Base-by-base conservation (phyloP, 2,797 vertebrate genomes). In the Staurois parvus region DNA sequence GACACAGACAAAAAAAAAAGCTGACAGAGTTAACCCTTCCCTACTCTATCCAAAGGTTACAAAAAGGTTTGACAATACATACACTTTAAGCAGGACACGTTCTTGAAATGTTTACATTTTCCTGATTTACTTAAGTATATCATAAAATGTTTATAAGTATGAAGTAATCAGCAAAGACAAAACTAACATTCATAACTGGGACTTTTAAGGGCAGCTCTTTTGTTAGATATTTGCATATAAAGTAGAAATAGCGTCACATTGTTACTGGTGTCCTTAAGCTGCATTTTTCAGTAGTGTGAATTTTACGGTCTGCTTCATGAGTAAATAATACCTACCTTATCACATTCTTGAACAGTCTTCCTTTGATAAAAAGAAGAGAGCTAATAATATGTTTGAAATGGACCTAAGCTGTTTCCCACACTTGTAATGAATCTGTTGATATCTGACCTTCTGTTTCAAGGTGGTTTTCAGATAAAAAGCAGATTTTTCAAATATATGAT, bases 391-490 rank as follows among this genome's bases (percentile, higher is more conserved):
- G 74, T 83, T 64, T 86, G 79, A 83, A 79, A 83, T 72, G 40
- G n/a, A 67, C 34, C 37, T 66, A 83, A 52, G 68, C 73, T 72
- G 78, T 86, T 86, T 81, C 34, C 19, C 68, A 72, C 66, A 34
- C 69, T 83, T 78, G 79, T 82, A 77, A 86, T 86, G 68, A 78
- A 73, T 78, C 80, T 83, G 68, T 73, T 86, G 85, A 73, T 86
- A 86, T 86, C 79, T 86, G 80, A 86, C 80, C 79, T 86, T 86
- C 56, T 73, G 30, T 86, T 83, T 77, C 79, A 86, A 86, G 79
- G 85, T 86, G 85, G 56, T 73, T 82, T 67, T 15, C 28, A 78
- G 56, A 86, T 77, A 83, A 82, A 59, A 83, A 79, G 70, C n/a
- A 29, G 48, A 26, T 76, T 72, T 70, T 52, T 34, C 1, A 78